These are phyloP conservation scores for Epinephelus cyanopodus DNA, from an alignment of 2,113 vertebrate genomes.

Conservation along the genomic window DNA sequence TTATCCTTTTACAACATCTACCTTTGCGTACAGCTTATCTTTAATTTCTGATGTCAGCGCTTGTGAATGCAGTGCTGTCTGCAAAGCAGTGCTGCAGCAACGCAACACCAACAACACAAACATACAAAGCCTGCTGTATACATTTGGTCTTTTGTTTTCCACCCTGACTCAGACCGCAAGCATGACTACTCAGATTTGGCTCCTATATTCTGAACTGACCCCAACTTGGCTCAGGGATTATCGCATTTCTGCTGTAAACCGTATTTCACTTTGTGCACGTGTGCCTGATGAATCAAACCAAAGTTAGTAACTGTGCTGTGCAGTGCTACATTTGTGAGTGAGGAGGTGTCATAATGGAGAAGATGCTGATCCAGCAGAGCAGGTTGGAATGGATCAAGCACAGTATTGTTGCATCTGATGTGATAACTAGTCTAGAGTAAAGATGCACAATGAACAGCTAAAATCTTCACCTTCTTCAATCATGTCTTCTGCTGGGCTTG, in stretches of 20 bases:
- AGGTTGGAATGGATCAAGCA: background rate
- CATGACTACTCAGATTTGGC: conserved; percentile 6
- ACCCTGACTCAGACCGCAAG: background rate
- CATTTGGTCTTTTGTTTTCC: conserved; percentile 18
- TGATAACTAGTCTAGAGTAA: background rate
- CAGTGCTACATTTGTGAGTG: background rate
- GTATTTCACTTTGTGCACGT: background rate
- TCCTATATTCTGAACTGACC: background rate
- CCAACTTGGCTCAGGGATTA: background rate
- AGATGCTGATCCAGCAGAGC: background rate
- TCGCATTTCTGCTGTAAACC: background rate
- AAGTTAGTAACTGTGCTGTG: background rate
- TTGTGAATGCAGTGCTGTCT: background rate
- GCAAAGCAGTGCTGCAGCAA: conserved; percentile 1
- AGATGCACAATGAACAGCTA: background rate
- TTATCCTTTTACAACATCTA: background rate
- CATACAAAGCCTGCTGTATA: background rate
- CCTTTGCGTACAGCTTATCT: conserved; percentile 1
- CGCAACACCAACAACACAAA: conserved; percentile 4
- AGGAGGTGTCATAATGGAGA: background rate
- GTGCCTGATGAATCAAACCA: background rate
- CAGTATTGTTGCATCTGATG: background rate
- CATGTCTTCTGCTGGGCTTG: background rate
- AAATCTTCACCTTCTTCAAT: background rate
- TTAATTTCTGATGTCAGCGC: conserved; percentile 6